These are phyloP conservation scores for Amazonetta brasiliensis DNA, from an alignment of 2,797 vertebrate genomes.

Conservation along the genomic window DNA sequence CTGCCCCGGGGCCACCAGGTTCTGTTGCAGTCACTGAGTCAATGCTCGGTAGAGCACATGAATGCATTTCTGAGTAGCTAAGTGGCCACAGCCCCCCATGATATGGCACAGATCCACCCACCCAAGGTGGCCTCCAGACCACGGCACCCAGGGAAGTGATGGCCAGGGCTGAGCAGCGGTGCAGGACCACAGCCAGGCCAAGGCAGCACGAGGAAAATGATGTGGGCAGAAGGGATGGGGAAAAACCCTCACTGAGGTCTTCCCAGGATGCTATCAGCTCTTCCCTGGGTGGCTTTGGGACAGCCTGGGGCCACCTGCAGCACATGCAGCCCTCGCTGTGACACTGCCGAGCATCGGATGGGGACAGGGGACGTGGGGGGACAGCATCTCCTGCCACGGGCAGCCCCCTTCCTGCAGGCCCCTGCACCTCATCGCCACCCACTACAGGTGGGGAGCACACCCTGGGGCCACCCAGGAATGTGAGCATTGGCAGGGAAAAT, in stretches of 20 bases:
- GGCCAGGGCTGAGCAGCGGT: no score
- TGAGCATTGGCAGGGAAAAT: no score
- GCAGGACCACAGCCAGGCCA: no score
- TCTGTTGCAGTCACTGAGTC: not conserved
- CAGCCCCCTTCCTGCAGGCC: no score
- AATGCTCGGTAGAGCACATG: not conserved
- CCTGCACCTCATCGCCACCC: no score
- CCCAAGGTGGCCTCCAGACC: not conserved
- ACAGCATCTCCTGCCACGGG: no score
- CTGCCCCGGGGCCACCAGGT: not conserved
- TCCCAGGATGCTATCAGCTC: not conserved
- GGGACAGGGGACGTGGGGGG: no score
- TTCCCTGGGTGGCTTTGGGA: not conserved
- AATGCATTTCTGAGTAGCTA: not conserved
- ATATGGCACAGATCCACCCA: not conserved
- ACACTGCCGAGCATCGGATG: not conserved
- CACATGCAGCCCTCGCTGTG: not conserved
- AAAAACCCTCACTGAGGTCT: not conserved
- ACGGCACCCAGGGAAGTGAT: no score
- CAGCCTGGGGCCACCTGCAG: not conserved
- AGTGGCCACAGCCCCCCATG: accelerated
- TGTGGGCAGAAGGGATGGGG: not conserved
- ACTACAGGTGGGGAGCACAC: no score
- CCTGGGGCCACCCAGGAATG: no score
- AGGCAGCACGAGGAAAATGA: not conserved